Evolutionary conservation across 1,140 invertebrate genomes (phyloP).

Genomic region (Dinoponera quadriceps): DNA sequence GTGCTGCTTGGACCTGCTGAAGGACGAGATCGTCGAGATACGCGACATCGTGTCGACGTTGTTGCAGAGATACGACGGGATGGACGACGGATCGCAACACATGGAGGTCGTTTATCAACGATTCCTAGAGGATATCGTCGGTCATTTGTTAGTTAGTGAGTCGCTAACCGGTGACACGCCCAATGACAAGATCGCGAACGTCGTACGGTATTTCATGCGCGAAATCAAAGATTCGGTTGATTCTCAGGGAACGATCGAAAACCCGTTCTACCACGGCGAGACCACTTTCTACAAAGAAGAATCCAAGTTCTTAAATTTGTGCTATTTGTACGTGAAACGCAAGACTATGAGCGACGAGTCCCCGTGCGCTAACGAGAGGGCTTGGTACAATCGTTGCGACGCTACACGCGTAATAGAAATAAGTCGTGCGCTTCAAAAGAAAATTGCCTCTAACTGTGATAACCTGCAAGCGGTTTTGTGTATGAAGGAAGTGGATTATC

Average conservation of each 20-base stretch:
- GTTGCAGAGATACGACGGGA: slow-evolving; percentile 6
- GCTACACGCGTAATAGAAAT: slow-evolving; percentile 40
- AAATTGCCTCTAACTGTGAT: slow-evolving; percentile 49
- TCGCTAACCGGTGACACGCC: not conserved
- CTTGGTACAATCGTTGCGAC: slow-evolving; percentile 9
- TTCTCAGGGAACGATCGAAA: slow-evolving; percentile 53
- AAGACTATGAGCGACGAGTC: not conserved
- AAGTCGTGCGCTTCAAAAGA: slow-evolving; percentile 49
- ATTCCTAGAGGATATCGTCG: slow-evolving; percentile 36
- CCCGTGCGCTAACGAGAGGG: not conserved
- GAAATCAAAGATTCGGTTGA: slow-evolving; percentile 32
- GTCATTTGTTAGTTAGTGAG: not conserved
- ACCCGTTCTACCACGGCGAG: slow-evolving; percentile 76
- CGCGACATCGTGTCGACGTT: slow-evolving; percentile 33
- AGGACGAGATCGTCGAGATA: slow-evolving; percentile 70
- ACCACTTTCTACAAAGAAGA: slow-evolving; percentile 71
- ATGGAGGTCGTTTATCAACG: slow-evolving; percentile 57
- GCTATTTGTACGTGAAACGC: slow-evolving; percentile 23
- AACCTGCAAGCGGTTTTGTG: slow-evolving; percentile 68
- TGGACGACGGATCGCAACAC: slow-evolving; percentile 6
- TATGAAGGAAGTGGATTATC: slow-evolving; percentile 70
- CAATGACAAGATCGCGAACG: not conserved
- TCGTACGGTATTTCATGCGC: slow-evolving; percentile 50
- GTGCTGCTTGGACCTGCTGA: slow-evolving; percentile 69
- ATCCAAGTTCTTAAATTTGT: slow-evolving; percentile 76